Base-by-base conservation (phyloP, 2,888 invertebrate species). In the Miltochrista miniata region DNA sequence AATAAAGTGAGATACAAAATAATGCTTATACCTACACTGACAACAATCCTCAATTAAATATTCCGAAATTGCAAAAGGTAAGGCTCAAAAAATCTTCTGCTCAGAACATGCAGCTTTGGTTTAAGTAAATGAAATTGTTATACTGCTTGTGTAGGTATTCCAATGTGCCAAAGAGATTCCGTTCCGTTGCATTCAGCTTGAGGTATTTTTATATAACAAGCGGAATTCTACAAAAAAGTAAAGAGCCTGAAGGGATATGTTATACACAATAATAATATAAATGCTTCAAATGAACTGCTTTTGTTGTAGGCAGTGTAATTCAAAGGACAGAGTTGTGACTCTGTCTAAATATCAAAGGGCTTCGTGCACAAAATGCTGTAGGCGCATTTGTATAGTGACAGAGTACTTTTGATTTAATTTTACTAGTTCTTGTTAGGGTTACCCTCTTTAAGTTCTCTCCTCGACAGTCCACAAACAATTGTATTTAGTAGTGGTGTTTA, bases 171-270 rank as follows among this genome's bases (percentile, higher is more conserved):
- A 55, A 53, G 45, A 47, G 45, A 57, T 60, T 56, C 49, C 51
- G 38, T 42, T 39, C 35, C 35, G 44, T 18, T 12, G 15, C 40
- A 40, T 63, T 48, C 38, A 48, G 24, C 35, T 41, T 10, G 43
- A 53, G 51, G 48, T 48, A 55, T 51, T 54, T 43, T 43, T 56
- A 68, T 61, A 61, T 55, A 38, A 51, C 44, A 49, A 46, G 38
- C 12, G 50, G 43, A 51, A 54, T 68, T 61, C 54, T 59, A 52
- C 59, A 3, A 56, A 58, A 51, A 42, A 45, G 64, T 51, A 53
- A 55, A 46, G 35, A 58, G 41, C 38, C 33, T 18, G 39, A 46
- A 54, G 49, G 51, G 36, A 49, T 49, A 36, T 44, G 51, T 48
- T 42, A 53, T 38, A 36, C 46, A 34, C 35, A 29, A 18, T 18